Base-by-base conservation (phyloP, 2,113 vertebrate species). In the Picathartes gymnocephalus region DNA sequence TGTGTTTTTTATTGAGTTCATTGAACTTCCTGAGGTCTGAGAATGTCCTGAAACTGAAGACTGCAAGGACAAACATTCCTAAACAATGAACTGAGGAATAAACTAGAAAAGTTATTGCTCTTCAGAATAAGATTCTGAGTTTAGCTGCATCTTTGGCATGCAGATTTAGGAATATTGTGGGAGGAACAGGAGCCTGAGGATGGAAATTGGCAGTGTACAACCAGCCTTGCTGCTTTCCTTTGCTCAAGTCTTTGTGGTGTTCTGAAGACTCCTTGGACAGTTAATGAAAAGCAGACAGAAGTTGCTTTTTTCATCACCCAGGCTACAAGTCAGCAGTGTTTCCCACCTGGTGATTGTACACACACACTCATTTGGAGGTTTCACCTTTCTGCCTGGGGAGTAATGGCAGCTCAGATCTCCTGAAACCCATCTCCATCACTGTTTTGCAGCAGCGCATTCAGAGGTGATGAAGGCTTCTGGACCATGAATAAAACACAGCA, bases 21-120 rank as follows among this genome's bases (percentile, higher is more conserved):
- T 54, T 83, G 86, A 92, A 93, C 83, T 95, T 86, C 47, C 76
- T 73, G 86, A 93, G 94, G 80, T 83, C 94, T 90, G 56, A 90
- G 82, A 94, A 96, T 0, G 8, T 72, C 80, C 82, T 53, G 77
- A 78, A 94, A 94, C 82, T 30, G 17, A 86, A 92, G 79, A 45
- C 51, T 88, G 73, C 70, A 71, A 88, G 86, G 64, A 78, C 71
- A 85, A 61, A 65, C 81, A 65, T 82, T 96, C 83, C 83, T 90
- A 47, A 96, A 88, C 50, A 76, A 78, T 82, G 91, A 95, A 79
- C 56, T 78, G 73, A 88, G 81, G 85, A 93, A 91, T 90, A 76
- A 94, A 84, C 45, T 88, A 64, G 86, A 90, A 88, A 86, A 94
- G 64, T 6, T 11, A 76, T 93, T 94, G 74, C 70, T 95, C 37